These are phyloP conservation scores for Trachymyrmex cornetzi DNA, from an alignment of 1,140 invertebrate genomes.

Conservation along the genomic window DNA sequence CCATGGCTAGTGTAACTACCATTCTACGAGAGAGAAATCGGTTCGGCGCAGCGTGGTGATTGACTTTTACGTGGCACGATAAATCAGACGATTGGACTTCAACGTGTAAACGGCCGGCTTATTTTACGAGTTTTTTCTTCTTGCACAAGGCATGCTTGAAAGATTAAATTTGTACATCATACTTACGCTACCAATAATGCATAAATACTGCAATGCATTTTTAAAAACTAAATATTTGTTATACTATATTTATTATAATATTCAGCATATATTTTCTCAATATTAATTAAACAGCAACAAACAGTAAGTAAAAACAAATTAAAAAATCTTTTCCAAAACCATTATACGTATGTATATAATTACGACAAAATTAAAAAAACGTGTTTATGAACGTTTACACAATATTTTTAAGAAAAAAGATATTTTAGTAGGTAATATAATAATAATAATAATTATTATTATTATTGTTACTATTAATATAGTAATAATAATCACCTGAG, in stretches of 20 bases:
- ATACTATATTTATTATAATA: background rate
- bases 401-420: background rate
- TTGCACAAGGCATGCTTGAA: background rate
- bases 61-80: constrained; percentile 48
- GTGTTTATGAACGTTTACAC: too few species aligned
- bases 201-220: background rate
- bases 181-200: background rate
- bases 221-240: background rate
- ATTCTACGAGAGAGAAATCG: constrained; percentile 59
- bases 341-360: background rate
- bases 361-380: background rate
- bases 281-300: background rate
- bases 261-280: too few species aligned
- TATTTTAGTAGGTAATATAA: too few species aligned
- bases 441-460: too few species aligned
- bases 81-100: constrained; percentile 62
- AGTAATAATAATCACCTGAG: too few species aligned
- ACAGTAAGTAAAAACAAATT: background rate
- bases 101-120: background rate
- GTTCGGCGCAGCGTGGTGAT: constrained; percentile 40
- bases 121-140: constrained; percentile 2
- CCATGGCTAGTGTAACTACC: constrained; percentile 15
- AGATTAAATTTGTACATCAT: background rate
- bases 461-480: too few species aligned
- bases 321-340: background rate